Evolutionary conservation across 64 coral and sea anemone species (phyloP).

Genomic region (Porites australiensis): DNA sequence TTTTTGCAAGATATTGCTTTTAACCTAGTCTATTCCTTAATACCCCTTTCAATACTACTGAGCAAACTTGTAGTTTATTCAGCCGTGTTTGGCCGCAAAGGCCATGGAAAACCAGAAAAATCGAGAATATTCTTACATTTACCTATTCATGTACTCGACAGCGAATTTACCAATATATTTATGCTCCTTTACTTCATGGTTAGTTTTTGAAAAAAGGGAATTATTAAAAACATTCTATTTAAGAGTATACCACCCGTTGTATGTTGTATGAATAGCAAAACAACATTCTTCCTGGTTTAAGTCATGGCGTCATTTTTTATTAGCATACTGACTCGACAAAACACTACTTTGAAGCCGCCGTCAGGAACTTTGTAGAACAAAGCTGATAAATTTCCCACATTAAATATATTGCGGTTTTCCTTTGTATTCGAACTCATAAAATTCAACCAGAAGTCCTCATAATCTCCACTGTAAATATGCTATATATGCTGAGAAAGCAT

Average conservation of each 20-base stretch:
- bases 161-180: too few species aligned
- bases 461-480: too few species aligned
- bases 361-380: not conserved
- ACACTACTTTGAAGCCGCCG: not conserved
- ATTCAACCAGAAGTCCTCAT: too few species aligned
- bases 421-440: too few species aligned
- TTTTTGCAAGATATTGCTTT: not conserved
- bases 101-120: too few species aligned
- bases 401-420: not conserved
- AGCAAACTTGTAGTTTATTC: not conserved
- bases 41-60: not conserved
- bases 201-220: too few species aligned
- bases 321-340: not conserved
- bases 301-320: slow-evolving; percentile 19
- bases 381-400: too few species aligned
- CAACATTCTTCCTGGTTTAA: slow-evolving; percentile 25
- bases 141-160: too few species aligned
- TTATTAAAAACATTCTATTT: too few species aligned
- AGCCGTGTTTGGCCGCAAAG: not conserved
- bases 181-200: too few species aligned
- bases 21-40: not conserved
- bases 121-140: too few species aligned
- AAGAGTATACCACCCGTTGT: too few species aligned
- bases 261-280: not conserved
- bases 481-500: not conserved